Evolutionary conservation across 2,888 invertebrate species (phyloP).

Genomic region (Protodeltote pygarga): DNA sequence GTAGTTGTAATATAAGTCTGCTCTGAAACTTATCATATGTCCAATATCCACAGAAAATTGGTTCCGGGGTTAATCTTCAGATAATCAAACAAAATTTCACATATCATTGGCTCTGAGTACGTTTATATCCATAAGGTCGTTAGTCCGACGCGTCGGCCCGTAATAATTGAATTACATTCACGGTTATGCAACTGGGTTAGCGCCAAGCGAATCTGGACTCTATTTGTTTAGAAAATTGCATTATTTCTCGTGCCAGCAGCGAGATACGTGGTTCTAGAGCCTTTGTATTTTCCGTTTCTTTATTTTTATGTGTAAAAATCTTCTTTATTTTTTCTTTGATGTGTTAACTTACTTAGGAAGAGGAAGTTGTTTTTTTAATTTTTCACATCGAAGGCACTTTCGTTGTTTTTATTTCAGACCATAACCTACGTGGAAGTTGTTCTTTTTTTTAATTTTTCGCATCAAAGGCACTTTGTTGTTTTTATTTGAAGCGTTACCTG

Average conservation of each 20-base stretch:
- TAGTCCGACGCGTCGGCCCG: slow-evolving; percentile 75
- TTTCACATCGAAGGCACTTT: too few species aligned
- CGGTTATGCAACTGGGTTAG: slow-evolving; percentile 56
- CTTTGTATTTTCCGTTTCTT: slow-evolving; percentile 32
- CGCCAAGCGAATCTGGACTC: slow-evolving; percentile 41
- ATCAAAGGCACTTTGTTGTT: too few species aligned
- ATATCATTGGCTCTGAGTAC: slow-evolving; percentile 39
- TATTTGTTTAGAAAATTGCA: slow-evolving; percentile 39
- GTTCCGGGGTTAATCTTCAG: slow-evolving; percentile 29
- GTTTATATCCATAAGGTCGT: slow-evolving; percentile 71
- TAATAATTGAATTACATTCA: slow-evolving; percentile 80
- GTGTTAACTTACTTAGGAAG: neutral
- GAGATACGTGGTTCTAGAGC: slow-evolving; percentile 24
- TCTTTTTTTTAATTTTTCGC: too few species aligned
- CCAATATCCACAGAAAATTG: slow-evolving; percentile 30
- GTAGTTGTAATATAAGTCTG: too few species aligned
- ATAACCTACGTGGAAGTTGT: too few species aligned
- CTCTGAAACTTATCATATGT: slow-evolving; percentile 3
- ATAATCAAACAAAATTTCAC: slow-evolving; percentile 46
- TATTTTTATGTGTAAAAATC: slow-evolving; percentile 15
- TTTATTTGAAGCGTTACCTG: too few species aligned
- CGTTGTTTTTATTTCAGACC: too few species aligned
- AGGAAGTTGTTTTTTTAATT: too few species aligned
- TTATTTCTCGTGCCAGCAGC: slow-evolving; percentile 39
- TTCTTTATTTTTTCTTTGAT: slow-evolving; percentile 14